These are phyloP conservation scores for Parthenolecanium corni DNA, from an alignment of 2,888 invertebrate genomes.

Conservation along the genomic window DNA sequence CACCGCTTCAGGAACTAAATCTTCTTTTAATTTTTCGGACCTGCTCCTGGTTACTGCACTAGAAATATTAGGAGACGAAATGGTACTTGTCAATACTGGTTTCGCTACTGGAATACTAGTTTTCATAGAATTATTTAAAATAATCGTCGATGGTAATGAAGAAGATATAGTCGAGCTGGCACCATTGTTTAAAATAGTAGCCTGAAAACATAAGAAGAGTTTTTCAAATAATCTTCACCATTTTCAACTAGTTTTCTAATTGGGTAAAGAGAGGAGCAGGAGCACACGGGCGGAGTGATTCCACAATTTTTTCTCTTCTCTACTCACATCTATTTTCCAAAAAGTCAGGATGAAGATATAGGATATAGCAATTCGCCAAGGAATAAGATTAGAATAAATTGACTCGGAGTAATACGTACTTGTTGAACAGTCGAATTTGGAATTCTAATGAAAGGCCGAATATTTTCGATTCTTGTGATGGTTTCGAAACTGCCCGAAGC, in stretches of 20 bases:
- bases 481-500: constrained; percentile 7
- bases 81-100: constrained; percentile 7
- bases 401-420: background rate
- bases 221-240: background rate
- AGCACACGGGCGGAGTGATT: too few relatives aligned
- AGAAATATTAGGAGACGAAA: background rate
- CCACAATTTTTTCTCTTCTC: too few relatives aligned
- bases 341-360: background rate
- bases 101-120: constrained; percentile 18
- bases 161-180: background rate
- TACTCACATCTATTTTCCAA: too few relatives aligned
- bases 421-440: constrained; percentile 9
- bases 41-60: background rate
- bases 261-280: background rate
- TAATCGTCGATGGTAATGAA: constrained; percentile 5
- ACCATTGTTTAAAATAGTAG: constrained; percentile 8
- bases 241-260: background rate
- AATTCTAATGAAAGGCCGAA: background rate
- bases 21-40: background rate
- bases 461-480: background rate
- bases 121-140: constrained; percentile 19
- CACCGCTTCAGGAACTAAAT: background rate
- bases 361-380: background rate
- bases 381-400: background rate
- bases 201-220: background rate